Evolutionary conservation across 2,888 invertebrate genomes (phyloP).

Genomic region (Nesidiocoris tenuis): DNA sequence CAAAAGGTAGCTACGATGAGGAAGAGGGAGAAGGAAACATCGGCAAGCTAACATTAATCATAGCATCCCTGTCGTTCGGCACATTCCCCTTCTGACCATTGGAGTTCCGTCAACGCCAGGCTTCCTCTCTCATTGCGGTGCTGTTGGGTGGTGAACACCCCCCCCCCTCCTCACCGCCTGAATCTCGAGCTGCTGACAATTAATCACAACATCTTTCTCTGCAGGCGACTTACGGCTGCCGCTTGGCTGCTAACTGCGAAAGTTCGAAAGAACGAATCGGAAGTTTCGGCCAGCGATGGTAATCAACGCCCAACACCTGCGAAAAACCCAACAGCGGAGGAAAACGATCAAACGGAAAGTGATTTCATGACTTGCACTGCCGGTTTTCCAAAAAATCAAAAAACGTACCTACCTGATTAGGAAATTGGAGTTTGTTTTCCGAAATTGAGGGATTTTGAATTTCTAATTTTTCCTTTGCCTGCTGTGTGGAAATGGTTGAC

Average conservation of each 20-base stretch:
- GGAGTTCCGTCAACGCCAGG: background rate
- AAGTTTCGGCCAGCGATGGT: background rate
- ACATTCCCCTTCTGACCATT: background rate
- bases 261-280: background rate
- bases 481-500: too few species aligned
- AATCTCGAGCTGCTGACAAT: background rate
- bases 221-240: background rate
- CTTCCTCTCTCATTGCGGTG: background rate
- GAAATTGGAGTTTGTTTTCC: too few species aligned
- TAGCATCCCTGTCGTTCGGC: background rate
- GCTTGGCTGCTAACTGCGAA: too few species aligned
- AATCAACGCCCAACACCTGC: background rate
- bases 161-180: too few species aligned
- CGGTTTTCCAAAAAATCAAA: too few species aligned
- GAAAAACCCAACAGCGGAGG: too few species aligned
- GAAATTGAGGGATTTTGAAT: too few species aligned
- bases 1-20: background rate
- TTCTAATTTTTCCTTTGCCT: too few species aligned
- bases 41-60: constrained; percentile 31
- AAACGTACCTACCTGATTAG: too few species aligned
- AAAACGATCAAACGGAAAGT: too few species aligned
- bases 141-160: background rate
- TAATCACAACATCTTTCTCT: background rate
- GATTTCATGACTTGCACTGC: too few species aligned
- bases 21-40: constrained; percentile 13